phyloP scores from a whole-genome alignment of 1,140 invertebrate genomes.

The Formica exsecta region DNA sequence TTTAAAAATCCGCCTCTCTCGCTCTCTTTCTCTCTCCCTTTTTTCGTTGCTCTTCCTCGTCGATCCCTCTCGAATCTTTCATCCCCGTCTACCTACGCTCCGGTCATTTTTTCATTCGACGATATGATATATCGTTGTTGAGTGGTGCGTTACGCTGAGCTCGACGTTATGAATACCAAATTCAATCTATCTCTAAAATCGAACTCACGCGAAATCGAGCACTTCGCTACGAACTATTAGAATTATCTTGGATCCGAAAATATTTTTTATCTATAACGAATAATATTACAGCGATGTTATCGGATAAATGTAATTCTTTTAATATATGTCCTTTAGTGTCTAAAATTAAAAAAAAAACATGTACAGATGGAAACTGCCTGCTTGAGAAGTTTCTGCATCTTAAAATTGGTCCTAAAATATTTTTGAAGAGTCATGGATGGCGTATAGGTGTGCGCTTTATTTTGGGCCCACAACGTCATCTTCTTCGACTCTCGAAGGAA shows the following conservation, averaged over 20 bases:
- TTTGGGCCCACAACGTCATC: slow-evolving; percentile 63
- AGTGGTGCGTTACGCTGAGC: slow-evolving; percentile 79
- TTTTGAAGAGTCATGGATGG: slow-evolving; percentile 55
- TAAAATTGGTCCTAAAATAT: slow-evolving; percentile 42
- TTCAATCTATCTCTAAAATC: slow-evolving; percentile 67
- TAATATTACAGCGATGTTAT: not conserved
- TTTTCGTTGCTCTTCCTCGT: slow-evolving; percentile 43
- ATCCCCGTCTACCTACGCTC: slow-evolving; percentile 67
- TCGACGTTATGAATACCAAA: slow-evolving; percentile 80
- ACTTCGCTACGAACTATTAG: not conserved
- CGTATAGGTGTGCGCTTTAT: slow-evolving; percentile 36
- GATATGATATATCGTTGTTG: slow-evolving; percentile 82
- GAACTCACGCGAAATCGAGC: slow-evolving; percentile 48
- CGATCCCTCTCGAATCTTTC: slow-evolving; percentile 63
- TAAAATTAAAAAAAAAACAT: not conserved
- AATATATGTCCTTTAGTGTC: not conserved
- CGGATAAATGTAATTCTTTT: not conserved
- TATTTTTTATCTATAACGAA: not conserved
- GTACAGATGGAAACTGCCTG: too few relatives aligned
- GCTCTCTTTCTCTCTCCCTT: slow-evolving; percentile 52
- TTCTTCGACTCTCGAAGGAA: slow-evolving; percentile 60
- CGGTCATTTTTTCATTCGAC: slow-evolving; percentile 75
- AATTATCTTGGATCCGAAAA: not conserved
- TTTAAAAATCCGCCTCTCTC: slow-evolving; percentile 39
- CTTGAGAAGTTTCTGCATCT: not conserved